Conservation (phyloP, 2,113 vertebrate genomes). For the Sarotherodon lohbergeri region DNA sequence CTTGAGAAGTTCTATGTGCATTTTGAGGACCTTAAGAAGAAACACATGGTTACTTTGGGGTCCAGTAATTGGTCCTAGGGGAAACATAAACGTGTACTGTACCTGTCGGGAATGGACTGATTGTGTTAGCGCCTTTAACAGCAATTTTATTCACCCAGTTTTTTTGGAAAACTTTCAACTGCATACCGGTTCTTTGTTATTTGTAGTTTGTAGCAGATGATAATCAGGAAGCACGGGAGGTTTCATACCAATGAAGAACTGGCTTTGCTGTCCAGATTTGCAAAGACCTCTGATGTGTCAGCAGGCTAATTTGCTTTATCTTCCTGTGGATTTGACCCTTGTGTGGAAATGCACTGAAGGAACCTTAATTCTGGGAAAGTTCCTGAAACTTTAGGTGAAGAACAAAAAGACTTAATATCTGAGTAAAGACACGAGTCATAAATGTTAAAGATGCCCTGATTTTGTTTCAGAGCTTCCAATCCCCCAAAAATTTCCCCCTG, state of each 20-base stretch:
- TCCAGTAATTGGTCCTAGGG: background rate
- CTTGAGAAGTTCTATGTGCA: background rate
- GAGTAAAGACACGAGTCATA: background rate
- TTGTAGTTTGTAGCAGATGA: background rate
- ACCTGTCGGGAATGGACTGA: background rate
- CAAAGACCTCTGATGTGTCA: background rate
- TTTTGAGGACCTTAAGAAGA: background rate
- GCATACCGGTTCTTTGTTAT: background rate
- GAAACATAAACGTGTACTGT: background rate
- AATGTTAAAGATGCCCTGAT: background rate
- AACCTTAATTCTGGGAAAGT: background rate
- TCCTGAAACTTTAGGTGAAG: background rate
- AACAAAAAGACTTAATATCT: background rate
- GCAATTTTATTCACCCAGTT: background rate
- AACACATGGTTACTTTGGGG: background rate
- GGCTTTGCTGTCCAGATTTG: background rate
- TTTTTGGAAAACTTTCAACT: background rate
- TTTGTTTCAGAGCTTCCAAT: background rate
- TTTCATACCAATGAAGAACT: background rate
- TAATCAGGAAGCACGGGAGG: background rate
- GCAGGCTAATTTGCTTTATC: background rate
- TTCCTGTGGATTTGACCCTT: background rate
- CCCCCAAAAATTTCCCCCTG: background rate
- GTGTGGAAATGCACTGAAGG: background rate
- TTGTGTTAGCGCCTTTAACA: background rate